Conservation (phyloP, 2,113 vertebrate species). For the Syngnathus floridae region DNA sequence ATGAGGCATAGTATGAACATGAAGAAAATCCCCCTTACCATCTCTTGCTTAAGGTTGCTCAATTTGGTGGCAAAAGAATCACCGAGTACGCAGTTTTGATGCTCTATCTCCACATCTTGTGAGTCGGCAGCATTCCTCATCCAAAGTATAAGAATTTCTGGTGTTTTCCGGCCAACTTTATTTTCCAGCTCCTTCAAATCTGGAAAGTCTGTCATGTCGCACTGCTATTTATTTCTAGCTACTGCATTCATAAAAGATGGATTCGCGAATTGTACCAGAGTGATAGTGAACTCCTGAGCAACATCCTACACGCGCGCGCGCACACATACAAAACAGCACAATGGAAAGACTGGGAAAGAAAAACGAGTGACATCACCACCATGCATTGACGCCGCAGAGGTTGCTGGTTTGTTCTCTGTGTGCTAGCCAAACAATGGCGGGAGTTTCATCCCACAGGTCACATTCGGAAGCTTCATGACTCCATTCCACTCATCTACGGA, state of each 20-base stretch:
- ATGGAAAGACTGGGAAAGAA: constrained; percentile 39
- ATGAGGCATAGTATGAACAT: background rate
- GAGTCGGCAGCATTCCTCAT: constrained; percentile 59
- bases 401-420: constrained; percentile 39
- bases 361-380: constrained; percentile 7
- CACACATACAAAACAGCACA: background rate
- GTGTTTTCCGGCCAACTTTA: constrained; percentile 78
- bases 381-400: constrained; percentile 20
- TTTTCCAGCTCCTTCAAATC: constrained; percentile 76
- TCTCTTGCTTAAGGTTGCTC: constrained; percentile 71
- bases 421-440: constrained; percentile 34
- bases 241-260: background rate
- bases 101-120: constrained; percentile 21
- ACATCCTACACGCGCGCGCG: background rate
- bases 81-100: constrained; percentile 6
- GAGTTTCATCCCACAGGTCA: constrained; percentile 23
- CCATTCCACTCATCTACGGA: constrained; percentile 7
- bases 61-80: constrained; percentile 71
- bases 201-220: constrained; percentile 63
- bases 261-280: background rate
- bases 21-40: constrained; percentile 70
- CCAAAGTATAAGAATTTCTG: constrained; percentile 74
- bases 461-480: constrained; percentile 22
- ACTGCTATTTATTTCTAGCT: background rate
- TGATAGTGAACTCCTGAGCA: background rate